Conservation (phyloP, 2,113 vertebrate species). For the Seriola rivoliana region DNA sequence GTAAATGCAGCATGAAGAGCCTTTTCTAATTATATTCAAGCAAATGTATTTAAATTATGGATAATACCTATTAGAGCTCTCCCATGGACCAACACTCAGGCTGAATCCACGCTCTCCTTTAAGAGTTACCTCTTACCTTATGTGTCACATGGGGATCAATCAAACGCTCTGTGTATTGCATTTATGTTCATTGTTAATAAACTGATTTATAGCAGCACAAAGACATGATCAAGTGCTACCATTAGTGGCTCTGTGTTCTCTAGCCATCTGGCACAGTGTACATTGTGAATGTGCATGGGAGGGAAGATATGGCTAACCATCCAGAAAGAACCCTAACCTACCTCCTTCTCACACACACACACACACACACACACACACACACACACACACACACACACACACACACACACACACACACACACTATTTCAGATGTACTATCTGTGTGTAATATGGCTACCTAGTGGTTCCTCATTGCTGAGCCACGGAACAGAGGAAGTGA, state of each 20-base stretch:
- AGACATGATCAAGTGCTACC: slow-evolving; percentile 73
- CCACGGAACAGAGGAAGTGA: slow-evolving; percentile 68
- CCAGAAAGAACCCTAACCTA: slow-evolving; percentile 61
- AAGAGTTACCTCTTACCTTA: slow-evolving; percentile 58
- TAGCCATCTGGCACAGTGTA: slow-evolving; percentile 70
- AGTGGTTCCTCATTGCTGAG: slow-evolving; percentile 43
- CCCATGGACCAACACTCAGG: slow-evolving; percentile 25
- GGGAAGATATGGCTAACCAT: slow-evolving; percentile 69
- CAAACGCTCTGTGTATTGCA: slow-evolving; percentile 31
- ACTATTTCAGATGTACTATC: slow-evolving; percentile 22
- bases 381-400: slow-evolving; percentile 27
- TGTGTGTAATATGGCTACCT: slow-evolving; percentile 49
- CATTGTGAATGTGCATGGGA: slow-evolving; percentile 62
- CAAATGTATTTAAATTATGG: slow-evolving; percentile 43
- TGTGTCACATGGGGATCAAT: slow-evolving; percentile 60
- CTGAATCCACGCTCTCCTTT: slow-evolving; percentile 40
- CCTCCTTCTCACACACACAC: slow-evolving; percentile 5
- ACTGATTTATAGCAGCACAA: slow-evolving; percentile 61
- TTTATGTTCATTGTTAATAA: slow-evolving; percentile 64
- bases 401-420: slow-evolving; percentile 32
- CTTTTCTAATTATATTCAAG: slow-evolving; percentile 34
- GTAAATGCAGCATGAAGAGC: slow-evolving; percentile 27
- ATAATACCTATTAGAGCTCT: slow-evolving; percentile 29
- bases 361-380: slow-evolving; percentile 33
- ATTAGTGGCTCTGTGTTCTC: slow-evolving; percentile 66